Percentiles rank a stretch among this genome's conserved stretches.
Evolutionary conservation across 2,113 vertebrate species (phyloP).

Genomic region (Chaetodon auriga): DNA sequence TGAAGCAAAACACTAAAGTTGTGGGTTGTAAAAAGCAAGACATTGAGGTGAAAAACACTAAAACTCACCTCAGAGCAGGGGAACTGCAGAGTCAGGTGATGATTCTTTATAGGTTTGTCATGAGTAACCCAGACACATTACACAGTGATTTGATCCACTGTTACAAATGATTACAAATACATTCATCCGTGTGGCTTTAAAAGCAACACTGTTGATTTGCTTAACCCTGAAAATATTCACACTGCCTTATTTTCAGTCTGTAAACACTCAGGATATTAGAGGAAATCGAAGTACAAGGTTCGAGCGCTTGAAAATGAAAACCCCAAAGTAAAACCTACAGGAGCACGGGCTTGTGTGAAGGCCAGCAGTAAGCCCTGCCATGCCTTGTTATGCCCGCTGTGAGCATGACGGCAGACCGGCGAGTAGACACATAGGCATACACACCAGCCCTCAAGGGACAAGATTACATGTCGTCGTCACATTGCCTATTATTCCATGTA

Average conservation of each 20-base stretch:
- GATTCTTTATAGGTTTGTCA: not conserved
- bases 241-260: slow-evolving; percentile 7
- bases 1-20: not conserved
- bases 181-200: slow-evolving; percentile 21
- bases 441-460: slow-evolving; percentile 30
- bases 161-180: not conserved
- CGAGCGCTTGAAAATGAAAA: slow-evolving; percentile 18
- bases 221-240: not conserved
- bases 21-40: not conserved
- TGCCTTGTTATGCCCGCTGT: slow-evolving; percentile 44
- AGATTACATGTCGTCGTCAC: slow-evolving; percentile 53
- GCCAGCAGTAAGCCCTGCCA: slow-evolving; percentile 42
- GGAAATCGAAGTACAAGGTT: slow-evolving; percentile 11
- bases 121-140: not conserved
- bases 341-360: slow-evolving; percentile 33
- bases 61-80: not conserved
- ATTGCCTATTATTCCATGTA: slow-evolving; percentile 53
- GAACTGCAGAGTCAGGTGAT: not conserved
- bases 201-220: slow-evolving; percentile 15
- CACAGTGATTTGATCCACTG: not conserved
- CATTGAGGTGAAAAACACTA: not conserved
- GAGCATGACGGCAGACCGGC: slow-evolving; percentile 15
- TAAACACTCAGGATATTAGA: slow-evolving; percentile 12
- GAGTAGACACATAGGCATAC: slow-evolving; percentile 22
- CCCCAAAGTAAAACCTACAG: slow-evolving; percentile 9